phyloP scores from a whole-genome alignment of 1,140 invertebrate species.

The Drosophila punjabiensis region DNA sequence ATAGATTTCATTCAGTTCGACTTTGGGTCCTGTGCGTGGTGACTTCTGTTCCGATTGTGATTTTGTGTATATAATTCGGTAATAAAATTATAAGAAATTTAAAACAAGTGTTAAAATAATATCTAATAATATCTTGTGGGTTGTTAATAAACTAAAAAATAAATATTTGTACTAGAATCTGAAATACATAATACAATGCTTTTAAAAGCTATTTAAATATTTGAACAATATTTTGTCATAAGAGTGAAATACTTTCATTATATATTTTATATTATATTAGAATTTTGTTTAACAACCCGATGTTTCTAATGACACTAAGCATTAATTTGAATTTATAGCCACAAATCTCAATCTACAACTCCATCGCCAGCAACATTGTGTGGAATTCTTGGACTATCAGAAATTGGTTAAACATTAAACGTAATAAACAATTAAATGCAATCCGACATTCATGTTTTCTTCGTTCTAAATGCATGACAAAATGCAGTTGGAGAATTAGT shows the following conservation, averaged over 20 bases:
- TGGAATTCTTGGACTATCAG: constrained; percentile 2
- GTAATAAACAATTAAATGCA: constrained; percentile 8
- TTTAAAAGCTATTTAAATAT: not conserved
- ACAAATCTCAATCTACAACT: not conserved
- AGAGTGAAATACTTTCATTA: not conserved
- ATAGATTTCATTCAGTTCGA: constrained; percentile 43
- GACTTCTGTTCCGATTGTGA: not conserved
- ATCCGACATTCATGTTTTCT: constrained; percentile 26
- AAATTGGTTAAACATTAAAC: constrained; percentile 5
- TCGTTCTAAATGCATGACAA: constrained; percentile 67
- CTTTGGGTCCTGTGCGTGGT: constrained; percentile 28
- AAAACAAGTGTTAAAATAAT: not conserved
- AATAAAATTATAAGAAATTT: not conserved
- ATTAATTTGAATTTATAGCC: not conserved
- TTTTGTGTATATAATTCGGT: constrained; percentile 16
- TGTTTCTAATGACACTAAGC: not conserved
- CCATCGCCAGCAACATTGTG: not conserved
- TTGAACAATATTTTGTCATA: not conserved
- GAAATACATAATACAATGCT: too few species aligned
- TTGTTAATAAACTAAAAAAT: too few species aligned
- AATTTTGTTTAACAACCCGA: not conserved
- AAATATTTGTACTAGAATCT: too few species aligned
- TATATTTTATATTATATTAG: not conserved
- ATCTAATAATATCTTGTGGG: too few species aligned
- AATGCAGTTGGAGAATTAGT: constrained; percentile 66